Evolutionary conservation across 2,797 vertebrate genomes (phyloP).

Genomic region (Clarias fuscus): DNA sequence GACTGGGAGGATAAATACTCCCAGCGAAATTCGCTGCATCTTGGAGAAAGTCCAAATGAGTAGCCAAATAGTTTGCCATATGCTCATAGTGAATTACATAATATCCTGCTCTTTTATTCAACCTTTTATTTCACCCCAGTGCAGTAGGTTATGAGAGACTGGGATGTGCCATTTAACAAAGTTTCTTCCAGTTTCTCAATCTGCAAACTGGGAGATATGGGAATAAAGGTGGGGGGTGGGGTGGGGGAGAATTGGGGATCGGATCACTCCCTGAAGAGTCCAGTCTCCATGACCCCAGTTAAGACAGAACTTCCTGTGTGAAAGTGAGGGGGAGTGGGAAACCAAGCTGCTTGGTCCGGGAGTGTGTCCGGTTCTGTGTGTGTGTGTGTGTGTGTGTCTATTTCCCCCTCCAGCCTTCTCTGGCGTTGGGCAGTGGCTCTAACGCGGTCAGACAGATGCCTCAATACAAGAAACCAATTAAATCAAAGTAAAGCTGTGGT

Average conservation of each 20-base stretch:
- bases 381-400: not conserved
- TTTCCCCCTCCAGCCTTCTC: not conserved
- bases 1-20: not conserved
- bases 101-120: not conserved
- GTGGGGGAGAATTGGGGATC: slow-evolving; percentile 25
- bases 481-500: not conserved
- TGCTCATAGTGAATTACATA: slow-evolving; percentile 33
- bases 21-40: not conserved
- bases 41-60: not conserved
- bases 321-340: slow-evolving; percentile 56
- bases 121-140: slow-evolving; percentile 6
- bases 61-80: slow-evolving; percentile 32
- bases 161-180: slow-evolving; percentile 15
- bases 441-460: not conserved
- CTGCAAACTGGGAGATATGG: slow-evolving; percentile 36
- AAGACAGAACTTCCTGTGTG: slow-evolving; percentile 57
- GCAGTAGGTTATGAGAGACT: slow-evolving; percentile 36
- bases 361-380: slow-evolving; percentile 28
- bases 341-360: slow-evolving; percentile 12
- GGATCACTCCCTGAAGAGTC: slow-evolving; percentile 47
- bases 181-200: not conserved
- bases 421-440: not conserved
- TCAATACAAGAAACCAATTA: not conserved
- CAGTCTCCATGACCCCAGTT: slow-evolving; percentile 46
- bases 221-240: slow-evolving; percentile 24